Base-by-base conservation (phyloP, 2,797 vertebrate species). In the Nyctibius grandis region DNA sequence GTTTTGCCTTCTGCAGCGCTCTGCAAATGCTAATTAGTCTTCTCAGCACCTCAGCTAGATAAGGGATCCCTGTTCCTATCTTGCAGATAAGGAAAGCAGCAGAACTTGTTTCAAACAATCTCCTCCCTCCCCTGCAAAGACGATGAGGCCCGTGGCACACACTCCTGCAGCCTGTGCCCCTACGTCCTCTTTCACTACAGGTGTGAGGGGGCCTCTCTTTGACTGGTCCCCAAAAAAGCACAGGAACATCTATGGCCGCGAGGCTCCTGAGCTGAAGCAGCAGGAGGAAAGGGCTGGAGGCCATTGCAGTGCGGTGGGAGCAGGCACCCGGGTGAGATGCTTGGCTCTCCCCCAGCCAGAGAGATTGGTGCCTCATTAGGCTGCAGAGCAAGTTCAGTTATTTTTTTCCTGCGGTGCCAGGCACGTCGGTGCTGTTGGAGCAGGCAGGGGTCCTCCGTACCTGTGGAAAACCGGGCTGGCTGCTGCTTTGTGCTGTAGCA, bases 21-120 rank as follows among this genome's bases (percentile, higher is more conserved):
- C 93, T 95, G 86, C 91, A 91, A 87, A 94, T 68, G 95, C 91
- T 96, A 96, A 97, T 97, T 91, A 96, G 85, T 57, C 90, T 86
- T 91, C 93, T 91, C 91, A 54, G 91, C 94, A 74, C 94, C 91
- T 92, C 78, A 11, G 36, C 15, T 26, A 67, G 94, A 92, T 95
- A 91, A 91, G 95, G 75, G 70, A 89, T 93, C 64, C 83, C 57
- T 80, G 64, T 74, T 93, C 93, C 15, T 95, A 92, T 95, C 94
- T 94, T 9, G 34, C 45, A 61, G 94, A 96, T 95, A 96, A 96
- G 85, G 47, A 94, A 95, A 94, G 75, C 19, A 2, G 93, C 72
- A 95, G 74, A 95, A 97, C 96, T 96, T 89, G 95, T 94, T 96
- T 90, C 23, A 93, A 89, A 81, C 74, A 90, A 59, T 82, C 86